Evolutionary conservation across 2,113 vertebrate species (phyloP), one percentile per base, ranked within the genome.

Genomic region (Tangachromis dhanisi): DNA sequence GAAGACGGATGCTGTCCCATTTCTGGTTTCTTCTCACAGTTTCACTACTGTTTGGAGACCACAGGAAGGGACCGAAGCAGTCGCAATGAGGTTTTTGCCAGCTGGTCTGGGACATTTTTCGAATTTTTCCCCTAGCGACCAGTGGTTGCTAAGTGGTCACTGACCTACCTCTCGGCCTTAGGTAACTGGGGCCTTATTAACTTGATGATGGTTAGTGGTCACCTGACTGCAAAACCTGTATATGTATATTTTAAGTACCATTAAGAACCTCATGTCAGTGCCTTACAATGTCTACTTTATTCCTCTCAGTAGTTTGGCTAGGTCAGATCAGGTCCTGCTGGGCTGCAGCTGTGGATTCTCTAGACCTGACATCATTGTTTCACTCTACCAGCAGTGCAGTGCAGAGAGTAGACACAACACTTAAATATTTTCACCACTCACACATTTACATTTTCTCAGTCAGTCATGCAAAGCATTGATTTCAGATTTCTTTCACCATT

Each of bases 341-440:
- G 85, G 90, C 82, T 90, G 85, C 94, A 94, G 94, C 92, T 94
- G 94, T 91, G 80, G 86, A 94, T 95, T 94, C 93, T 89, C 89
- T 53, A 88, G 42, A 87, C 59, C 87, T 94, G 91, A 93, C 86
- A 89, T 95, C 93, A 94, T 83, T 14, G n/a, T 66, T 82, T 87
- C 83, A 83, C 61, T 89, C 55, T 73, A 81, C 78, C 53, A 87
- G 81, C 59, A 40, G 51, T 83, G 42, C 40, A 47, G 9, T 71
- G 40, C 81, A 83, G 83, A 78, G 21, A 87, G 61, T 86, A 80
- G 79, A 14, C 38, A 29, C 78, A 89, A 84, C 80, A 29, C 89
- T 78, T 71, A 8, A 53, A 82, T 55, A 78, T 66, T 76, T 79
- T 76, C 33, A 81, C 33, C 26, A 63, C 49, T 76, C 8, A 33